Evolutionary conservation across 2,113 vertebrate species (phyloP).

Genomic region (Cyanocitta stelleri): DNA sequence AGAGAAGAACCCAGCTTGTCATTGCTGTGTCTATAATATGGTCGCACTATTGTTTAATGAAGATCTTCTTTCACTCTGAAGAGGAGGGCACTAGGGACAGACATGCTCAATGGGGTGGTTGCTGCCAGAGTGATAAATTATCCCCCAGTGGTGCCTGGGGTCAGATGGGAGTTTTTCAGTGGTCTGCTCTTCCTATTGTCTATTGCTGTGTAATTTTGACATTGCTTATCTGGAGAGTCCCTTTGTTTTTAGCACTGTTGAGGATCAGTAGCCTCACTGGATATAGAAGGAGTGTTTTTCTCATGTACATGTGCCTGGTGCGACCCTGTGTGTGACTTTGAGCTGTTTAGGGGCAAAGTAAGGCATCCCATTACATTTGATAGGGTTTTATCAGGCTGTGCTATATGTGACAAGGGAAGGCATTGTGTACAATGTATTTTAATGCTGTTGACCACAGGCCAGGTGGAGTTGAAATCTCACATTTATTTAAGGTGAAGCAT

Average conservation of each 20-base stretch:
- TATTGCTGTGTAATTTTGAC: not conserved
- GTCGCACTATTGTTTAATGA: not conserved
- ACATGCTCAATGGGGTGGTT: not conserved
- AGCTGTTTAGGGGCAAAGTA: not conserved
- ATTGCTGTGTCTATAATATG: not conserved
- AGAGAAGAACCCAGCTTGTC: not conserved
- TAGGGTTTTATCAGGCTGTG: not conserved
- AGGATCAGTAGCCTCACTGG: not conserved
- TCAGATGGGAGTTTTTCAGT: not conserved
- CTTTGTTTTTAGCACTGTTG: not conserved
- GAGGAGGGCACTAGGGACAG: not conserved
- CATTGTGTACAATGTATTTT: not conserved
- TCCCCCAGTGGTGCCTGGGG: not conserved
- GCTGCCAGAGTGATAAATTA: not conserved
- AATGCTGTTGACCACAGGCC: not conserved
- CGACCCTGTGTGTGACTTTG: not conserved
- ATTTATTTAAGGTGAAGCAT: not conserved
- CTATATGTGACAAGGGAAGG: not conserved
- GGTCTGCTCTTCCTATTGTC: not conserved
- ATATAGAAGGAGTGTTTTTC: not conserved
- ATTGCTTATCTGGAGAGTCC: not conserved
- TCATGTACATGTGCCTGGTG: not conserved
- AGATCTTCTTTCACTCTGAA: not conserved
- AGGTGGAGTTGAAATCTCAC: not conserved
- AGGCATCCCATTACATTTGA: not conserved